Evolutionary conservation across 2,888 invertebrate genomes (phyloP).

Genomic region (Hypomecis punctinalis): DNA sequence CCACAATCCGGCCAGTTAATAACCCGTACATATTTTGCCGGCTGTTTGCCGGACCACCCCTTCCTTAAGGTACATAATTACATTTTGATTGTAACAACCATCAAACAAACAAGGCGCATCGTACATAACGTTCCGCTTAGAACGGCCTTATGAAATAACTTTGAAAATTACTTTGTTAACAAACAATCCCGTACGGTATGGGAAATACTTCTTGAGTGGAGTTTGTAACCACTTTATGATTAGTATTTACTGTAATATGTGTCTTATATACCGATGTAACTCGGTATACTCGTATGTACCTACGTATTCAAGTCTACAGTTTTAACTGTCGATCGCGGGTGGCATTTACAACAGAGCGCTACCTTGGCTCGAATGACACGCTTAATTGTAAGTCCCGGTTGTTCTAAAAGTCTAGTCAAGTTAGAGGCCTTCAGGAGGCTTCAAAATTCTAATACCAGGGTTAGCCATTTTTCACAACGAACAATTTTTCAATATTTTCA

Average conservation of each 20-base stretch:
- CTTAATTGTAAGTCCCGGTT: no score
- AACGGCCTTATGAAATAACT: conserved; percentile 33
- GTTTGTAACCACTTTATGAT: background rate
- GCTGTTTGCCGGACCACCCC: conserved; percentile 1
- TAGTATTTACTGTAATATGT: background rate
- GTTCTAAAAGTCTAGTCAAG: no score
- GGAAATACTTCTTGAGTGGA: conserved; percentile 17
- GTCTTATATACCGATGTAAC: background rate
- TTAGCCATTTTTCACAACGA: no score
- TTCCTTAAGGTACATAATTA: conserved; percentile 23
- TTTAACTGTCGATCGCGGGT: no score
- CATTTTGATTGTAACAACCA: conserved; percentile 34
- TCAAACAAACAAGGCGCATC: conserved; percentile 27
- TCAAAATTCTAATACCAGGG: no score
- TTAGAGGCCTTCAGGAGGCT: no score
- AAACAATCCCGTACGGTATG: conserved; percentile 29
- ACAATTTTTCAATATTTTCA: no score
- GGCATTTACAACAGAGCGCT: no score
- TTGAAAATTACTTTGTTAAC: conserved; percentile 29
- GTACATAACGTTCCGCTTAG: conserved; percentile 19
- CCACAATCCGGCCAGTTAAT: no score
- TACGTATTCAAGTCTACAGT: background rate
- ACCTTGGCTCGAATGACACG: no score
- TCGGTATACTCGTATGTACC: background rate
- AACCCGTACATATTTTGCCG: background rate